Percentiles rank a stretch among this genome's conserved stretches.
These are phyloP conservation scores for Tetramorium alpestre DNA, from an alignment of 1,140 invertebrate species.

Conservation along the genomic window DNA sequence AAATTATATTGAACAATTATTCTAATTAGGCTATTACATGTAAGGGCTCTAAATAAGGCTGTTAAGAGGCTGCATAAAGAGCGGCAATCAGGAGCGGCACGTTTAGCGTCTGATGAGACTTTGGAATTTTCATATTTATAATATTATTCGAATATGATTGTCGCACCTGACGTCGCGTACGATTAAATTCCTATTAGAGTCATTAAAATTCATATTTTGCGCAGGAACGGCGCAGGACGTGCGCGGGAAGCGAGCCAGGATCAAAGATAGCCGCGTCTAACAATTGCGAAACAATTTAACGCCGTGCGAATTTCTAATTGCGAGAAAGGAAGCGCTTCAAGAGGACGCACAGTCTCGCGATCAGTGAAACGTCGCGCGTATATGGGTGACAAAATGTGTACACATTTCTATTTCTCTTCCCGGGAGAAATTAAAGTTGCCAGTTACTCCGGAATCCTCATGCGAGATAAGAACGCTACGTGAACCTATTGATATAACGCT, in stretches of 20 bases:
- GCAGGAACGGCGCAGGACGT: too few relatives aligned
- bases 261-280: neutral
- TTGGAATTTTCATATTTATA: neutral
- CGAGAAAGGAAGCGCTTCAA: neutral
- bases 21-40: slow-evolving; percentile 10
- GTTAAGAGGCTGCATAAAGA: neutral
- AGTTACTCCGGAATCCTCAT: neutral
- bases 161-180: too few relatives aligned
- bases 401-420: neutral
- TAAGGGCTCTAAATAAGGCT: neutral
- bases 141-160: neutral
- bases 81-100: neutral
- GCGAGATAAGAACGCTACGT: neutral
- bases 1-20: slow-evolving; percentile 28
- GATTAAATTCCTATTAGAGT: neutral
- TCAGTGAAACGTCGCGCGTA: neutral
- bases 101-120: neutral
- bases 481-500: slow-evolving; percentile 21
- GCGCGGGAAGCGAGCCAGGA: neutral
- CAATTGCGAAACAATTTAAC: neutral
- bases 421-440: neutral
- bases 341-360: neutral
- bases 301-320: neutral
- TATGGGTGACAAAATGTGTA: neutral
- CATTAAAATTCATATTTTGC: neutral